Base-by-base conservation (phyloP, 2,888 invertebrate genomes). In the Capitulum mitella region DNA sequence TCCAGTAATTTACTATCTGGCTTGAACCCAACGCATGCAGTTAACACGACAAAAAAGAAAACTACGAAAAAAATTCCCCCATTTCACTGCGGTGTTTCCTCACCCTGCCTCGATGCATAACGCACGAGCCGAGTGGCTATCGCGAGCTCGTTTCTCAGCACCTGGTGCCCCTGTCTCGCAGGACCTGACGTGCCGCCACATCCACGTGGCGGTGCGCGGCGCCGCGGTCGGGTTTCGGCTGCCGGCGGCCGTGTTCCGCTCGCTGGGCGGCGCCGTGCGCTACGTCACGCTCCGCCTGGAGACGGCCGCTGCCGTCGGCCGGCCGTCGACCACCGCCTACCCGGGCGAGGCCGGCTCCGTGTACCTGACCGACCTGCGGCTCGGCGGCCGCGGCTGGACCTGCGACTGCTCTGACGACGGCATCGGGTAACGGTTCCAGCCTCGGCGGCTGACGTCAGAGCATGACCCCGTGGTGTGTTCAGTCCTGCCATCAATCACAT, bases 401-500 rank as follows among this genome's bases (percentile, higher is more conserved):
- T 81, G 81, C 43, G 80, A 81, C 78, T 81, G 81, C 77, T 64
- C 64, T 19, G 64, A 64, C 34, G 14, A 16, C 64, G 80, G 80
- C 76, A 81, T 81, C 58, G 81, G 81, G 81, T 81, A 26, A 77
- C 51, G 43, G n/a, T n/a, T n/a, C n/a, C n/a, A n/a, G n/a, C n/a
- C n/a, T n/a, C n/a, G n/a, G n/a, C n/a, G n/a, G 51, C 74, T 26
- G 74, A 19, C n/a, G 74, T n/a, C 37, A 22, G n/a, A n/a, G n/a
- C n/a, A n/a, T n/a, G n/a, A n/a, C n/a, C n/a, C n/a, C n/a, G n/a
- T n/a, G n/a, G n/a, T n/a, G n/a, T n/a, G n/a, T n/a, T n/a, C n/a
- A n/a, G n/a, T n/a, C n/a, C n/a, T n/a, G n/a, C n/a, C n/a, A n/a
- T n/a, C n/a, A n/a, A n/a, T n/a, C n/a, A n/a, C n/a, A n/a, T n/a